Evolutionary conservation across 2,888 invertebrate species (phyloP), one percentile per base, ranked within the genome.

Genomic region (Meghimatium bilineatum): DNA sequence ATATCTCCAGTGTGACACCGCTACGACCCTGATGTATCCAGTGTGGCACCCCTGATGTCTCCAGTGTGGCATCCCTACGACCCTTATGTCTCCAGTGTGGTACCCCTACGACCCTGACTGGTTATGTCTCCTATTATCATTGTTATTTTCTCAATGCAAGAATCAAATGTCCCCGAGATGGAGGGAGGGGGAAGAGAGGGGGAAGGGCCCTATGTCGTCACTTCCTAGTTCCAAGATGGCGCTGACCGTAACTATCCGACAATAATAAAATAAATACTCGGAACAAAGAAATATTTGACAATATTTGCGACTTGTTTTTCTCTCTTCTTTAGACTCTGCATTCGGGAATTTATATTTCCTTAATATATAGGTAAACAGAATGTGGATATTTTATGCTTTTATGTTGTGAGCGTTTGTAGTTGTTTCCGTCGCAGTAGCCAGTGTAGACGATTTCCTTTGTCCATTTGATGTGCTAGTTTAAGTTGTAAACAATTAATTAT

Each of bases 181-280:
- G 44, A 44, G 44, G 44, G 44, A 44, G 44, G 56, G 23, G 56
- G 56, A 56, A 12, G 23, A 56, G 23, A 56, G 56, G 20, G 20
- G 20, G 23, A 44, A 56, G 20, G 23, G 56, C 20, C 26, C n/a
- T 63, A 44, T 76, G 76, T 23, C 82, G 67, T 82, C 82, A 82
- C 76, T 82, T 82, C 82, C 82, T 67, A 52, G 36, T 76, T 66
- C 52, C 67, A 76, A 76, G 12, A 82, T 82, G 82, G 82, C 82
- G 82, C 75, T 52, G 75, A 63, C 76, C 63, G 76, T 82, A 63
- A 52, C 76, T 49, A 67, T 74, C 74, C 17, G 52, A 66, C 80
- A 80, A 72, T 60, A 72, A 60, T 60, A 72, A 60, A 32, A 69
- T 12, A n/a, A 36, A 56, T 69, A 36, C 20, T 14, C n/a, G 14